Base-by-base conservation (phyloP, 2,113 vertebrate genomes). In the Sphaerodactylus townsendi region DNA sequence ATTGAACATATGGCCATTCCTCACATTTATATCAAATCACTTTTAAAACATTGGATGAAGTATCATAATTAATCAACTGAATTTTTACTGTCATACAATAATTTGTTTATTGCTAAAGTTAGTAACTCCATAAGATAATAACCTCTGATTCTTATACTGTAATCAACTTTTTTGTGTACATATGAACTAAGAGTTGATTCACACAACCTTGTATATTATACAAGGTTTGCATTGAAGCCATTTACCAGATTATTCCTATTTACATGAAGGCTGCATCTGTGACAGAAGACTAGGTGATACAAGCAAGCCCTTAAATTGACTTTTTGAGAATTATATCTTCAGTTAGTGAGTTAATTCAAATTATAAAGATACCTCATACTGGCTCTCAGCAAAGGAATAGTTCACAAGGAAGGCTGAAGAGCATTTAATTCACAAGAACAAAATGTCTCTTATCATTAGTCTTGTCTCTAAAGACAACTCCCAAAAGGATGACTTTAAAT, bases 21-120 rank as follows among this genome's bases (percentile, higher is more conserved):
- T 85, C 89, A 92, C 66, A 88, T 91, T 90, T 87, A 86, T 79
- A 81, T 53, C 71, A 88, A 86, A 53, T 41, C 23, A 3, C 82
- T 8, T 23, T 44, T 70, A 62, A 77, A 46, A 69, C 5, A 14
- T 56, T 68, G 33, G 46, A 33, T 84, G 41, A 70, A 56, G 37
- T 28, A 10, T 33, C 39, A 3, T 69, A 53, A 39, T 76, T 50
- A 23, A 68, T 68, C 64, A 68, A 76, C 33, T 53, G 68, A 44
- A 66, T 33, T 25, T 23, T 76, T 53, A 83, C 30, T 41, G 53
- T 69, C 9, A 64, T 28, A 56, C 21, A 56, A 56, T 56, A 56
- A 21, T 56, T 56, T 56, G 19, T 56, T 53, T 17, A 17, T 19
- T 56, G 50, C 19, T 56, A 56, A 56, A 21, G 19, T 56, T 56